Base-by-base conservation (phyloP, 2,888 invertebrate species). In the Hipparchia sbordonii region DNA sequence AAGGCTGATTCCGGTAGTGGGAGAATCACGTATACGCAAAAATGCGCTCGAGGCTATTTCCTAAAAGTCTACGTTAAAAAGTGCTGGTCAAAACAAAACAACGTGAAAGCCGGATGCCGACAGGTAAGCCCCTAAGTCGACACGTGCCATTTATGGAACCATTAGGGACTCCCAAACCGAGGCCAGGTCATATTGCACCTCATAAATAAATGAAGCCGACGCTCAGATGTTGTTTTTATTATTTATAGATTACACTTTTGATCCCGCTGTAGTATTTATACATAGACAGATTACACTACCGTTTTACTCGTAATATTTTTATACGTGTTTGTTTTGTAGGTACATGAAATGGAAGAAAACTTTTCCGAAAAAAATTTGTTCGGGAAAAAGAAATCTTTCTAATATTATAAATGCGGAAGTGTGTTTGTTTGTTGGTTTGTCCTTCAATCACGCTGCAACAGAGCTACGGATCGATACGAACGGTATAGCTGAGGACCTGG, bases 51-150 rank as follows among this genome's bases (percentile, higher is more conserved):
- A 13, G 13, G n/a, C 54, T 54, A 12, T 12, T 5, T 13, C 56
- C 33, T 9, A 68, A 13, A 69, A 52, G n/a, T 12, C 48, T 7
- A 10, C 23, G 7, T 6, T 6, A 62, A 45, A 70, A 61, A 62
- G 61, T 33, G 46, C 51, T 13, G 51, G 51, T 52, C 60, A 61
- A 70, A 62, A 70, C 57, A 46, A 56, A 63, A 63, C 69, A 59
- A 48, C 8, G 6, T 48, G 48, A 48, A 48, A 10, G 48, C 12
- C 45, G 46, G 6, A 56, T 13, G 46, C 8, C 39, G 56, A 63
- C 60, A 69, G 51, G 52, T 74, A 75, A 76, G 76, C 67, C 75
- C 71, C 71, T 74, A 77, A 77, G 76, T 71, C 79, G 73, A 71
- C 77, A 73, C 70, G 62, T 76, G 75, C 68, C 72, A 73, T 77